These are phyloP conservation scores for Arremon aurantiirostris DNA, from an alignment of 2,797 vertebrate species.

Conservation along the genomic window DNA sequence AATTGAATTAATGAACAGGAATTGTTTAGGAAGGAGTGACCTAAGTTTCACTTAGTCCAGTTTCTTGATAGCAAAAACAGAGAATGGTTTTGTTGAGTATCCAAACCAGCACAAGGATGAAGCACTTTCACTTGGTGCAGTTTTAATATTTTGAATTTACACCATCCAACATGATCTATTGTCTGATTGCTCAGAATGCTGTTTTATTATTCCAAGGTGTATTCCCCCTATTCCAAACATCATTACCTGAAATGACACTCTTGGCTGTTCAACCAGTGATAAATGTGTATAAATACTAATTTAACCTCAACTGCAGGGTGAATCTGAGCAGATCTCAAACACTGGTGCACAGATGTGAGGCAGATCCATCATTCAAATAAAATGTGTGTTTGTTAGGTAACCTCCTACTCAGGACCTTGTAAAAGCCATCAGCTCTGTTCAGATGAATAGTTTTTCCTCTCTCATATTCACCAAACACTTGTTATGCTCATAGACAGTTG, in stretches of 20 bases:
- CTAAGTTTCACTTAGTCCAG: neutral
- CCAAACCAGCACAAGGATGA: neutral
- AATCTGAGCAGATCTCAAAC: neutral
- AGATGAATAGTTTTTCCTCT: neutral
- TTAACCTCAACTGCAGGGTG: neutral
- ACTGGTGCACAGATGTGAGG: neutral
- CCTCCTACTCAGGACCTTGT: neutral
- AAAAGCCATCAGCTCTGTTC: neutral
- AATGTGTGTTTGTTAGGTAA: neutral
- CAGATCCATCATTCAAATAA: neutral
- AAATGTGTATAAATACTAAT: neutral
- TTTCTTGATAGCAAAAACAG: neutral
- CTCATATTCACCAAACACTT: neutral
- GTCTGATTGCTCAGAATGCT: neutral
- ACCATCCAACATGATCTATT: neutral
- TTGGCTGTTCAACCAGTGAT: neutral
- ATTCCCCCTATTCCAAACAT: neutral
- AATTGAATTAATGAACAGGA: neutral
- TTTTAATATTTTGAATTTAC: neutral
- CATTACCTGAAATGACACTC: neutral
- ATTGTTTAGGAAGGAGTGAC: neutral
- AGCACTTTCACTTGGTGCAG: neutral
- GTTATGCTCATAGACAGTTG: neutral
- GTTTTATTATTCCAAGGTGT: neutral
- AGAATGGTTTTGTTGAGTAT: neutral